Percentiles rank a stretch among this genome's conserved stretches.
These are phyloP conservation scores for Malurus alboscapulatus DNA, from an alignment of 2,113 vertebrate genomes.

Conservation along the genomic window DNA sequence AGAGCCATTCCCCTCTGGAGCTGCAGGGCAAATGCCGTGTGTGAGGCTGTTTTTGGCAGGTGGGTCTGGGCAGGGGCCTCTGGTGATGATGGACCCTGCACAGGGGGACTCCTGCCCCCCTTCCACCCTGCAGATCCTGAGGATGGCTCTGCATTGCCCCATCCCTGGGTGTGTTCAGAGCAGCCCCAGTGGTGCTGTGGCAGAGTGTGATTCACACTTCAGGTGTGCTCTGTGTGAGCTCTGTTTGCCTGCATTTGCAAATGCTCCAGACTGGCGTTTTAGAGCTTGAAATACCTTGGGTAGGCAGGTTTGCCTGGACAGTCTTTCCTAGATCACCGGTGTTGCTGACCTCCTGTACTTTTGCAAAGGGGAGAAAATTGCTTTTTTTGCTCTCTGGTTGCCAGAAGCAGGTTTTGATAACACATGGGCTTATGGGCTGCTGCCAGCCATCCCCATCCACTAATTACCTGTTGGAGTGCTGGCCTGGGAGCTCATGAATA, in stretches of 20 bases:
- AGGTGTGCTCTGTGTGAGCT: not conserved
- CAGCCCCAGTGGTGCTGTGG: fast-evolving
- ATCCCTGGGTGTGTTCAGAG: fast-evolving
- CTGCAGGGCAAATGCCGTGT: fast-evolving
- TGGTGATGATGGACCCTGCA: not conserved
- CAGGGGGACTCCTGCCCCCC: too few relatives aligned
- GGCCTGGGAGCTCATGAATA: not conserved
- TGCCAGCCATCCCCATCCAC: not conserved
- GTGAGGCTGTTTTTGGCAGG: not conserved
- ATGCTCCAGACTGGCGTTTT: not conserved
- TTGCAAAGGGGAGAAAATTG: not conserved
- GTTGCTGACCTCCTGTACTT: not conserved
- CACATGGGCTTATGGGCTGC: not conserved
- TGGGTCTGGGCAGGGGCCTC: not conserved
- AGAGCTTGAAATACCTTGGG: not conserved
- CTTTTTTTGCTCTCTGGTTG: fast-evolving
- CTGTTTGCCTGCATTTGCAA: not conserved
- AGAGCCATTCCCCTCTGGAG: fast-evolving
- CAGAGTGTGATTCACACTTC: fast-evolving
- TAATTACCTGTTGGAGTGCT: not conserved
- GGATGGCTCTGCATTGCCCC: fast-evolving
- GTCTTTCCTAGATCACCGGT: not conserved
- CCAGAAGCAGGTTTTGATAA: not conserved
- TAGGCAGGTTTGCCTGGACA: not conserved
- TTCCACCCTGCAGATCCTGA: fast-evolving